Base-by-base conservation (phyloP, 1,140 invertebrate species). In the Brachystomella parvula region DNA sequence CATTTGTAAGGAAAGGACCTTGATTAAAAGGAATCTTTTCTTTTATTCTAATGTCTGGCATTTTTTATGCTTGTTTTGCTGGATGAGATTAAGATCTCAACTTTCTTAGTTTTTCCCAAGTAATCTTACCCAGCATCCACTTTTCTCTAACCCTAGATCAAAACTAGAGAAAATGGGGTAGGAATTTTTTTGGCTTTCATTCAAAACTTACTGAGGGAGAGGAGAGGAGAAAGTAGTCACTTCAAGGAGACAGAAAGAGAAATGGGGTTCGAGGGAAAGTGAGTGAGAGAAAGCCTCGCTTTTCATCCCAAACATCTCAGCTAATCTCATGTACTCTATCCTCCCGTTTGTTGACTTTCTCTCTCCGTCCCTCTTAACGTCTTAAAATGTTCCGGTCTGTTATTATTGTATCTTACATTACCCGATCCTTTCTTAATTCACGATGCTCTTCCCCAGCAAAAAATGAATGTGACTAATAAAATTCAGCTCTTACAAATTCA, bases 371-470 rank as follows among this genome's bases (percentile, higher is more conserved):
- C 12, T 12, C 12, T 19, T 6, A 24, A 3, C 12, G 9, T 19
- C 24, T 53, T 26, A 17, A 53, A 53, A 53, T 53, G 49, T 53
- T 53, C 49, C 49, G 49, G 49, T 24, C 49, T 26, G 49, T n/a
- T n/a, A n/a, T 53, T 53, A 53, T 53, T 53, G 49, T 53, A 53
- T 53, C 49, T 17, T 9, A 44, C n/a, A 9, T n/a, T 9, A 44
- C 9, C 9, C 9, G 39, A 44, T 44, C 39, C 39, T n/a, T n/a
- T 44, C 39, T n/a, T n/a, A 44, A 44, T 44, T n/a, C n/a, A 9
- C 39, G 9, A 12, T n/a, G 9, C 49, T 17, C 24, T 53, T 15
- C 24, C 49, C 6, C 6, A 53, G 49, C 6, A 53, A 9, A 53
- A 24, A 53, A 9, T 17, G 24, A 24, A 53, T 19, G 15, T 17